phyloP scores from a whole-genome alignment of 2,888 invertebrate species.

The Papilio elwesi region DNA sequence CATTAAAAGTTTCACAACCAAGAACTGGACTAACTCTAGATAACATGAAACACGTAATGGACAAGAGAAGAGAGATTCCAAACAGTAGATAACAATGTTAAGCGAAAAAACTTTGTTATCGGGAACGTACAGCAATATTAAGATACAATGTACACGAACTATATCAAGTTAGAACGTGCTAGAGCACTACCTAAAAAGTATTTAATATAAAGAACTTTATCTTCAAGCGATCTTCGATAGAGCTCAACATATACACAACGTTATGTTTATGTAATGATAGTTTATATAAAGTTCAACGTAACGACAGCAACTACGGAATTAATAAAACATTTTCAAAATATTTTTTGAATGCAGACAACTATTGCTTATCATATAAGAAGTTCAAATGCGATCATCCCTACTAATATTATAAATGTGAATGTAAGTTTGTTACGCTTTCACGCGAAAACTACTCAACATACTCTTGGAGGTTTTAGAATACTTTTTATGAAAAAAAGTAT shows the following conservation, averaged over 20 bases:
- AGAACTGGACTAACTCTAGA: slow-evolving; percentile 20
- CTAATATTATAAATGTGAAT: too few species aligned
- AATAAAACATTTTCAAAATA: too few species aligned
- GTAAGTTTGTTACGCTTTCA: too few species aligned
- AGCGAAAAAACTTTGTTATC: slow-evolving; percentile 30
- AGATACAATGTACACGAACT: slow-evolving; percentile 8
- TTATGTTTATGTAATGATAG: not conserved
- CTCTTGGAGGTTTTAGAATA: too few species aligned
- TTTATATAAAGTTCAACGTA: not conserved
- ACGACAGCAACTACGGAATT: not conserved
- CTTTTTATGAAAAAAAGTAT: too few species aligned
- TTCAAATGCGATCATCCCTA: too few species aligned
- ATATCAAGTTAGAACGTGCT: not conserved
- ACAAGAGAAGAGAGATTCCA: slow-evolving; percentile 21
- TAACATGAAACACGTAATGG: slow-evolving; percentile 26
- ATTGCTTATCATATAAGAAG: too few species aligned
- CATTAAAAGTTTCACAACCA: slow-evolving; percentile 26
- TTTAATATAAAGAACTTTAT: not conserved
- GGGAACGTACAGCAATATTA: not conserved
- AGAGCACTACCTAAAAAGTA: not conserved
- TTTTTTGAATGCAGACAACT: too few species aligned
- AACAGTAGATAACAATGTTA: slow-evolving; percentile 33
- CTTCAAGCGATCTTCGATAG: not conserved
- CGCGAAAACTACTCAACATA: too few species aligned
- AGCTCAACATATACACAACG: not conserved